These are phyloP conservation scores for Bruchidius siliquastri DNA, from an alignment of 2,888 invertebrate species.

Conservation along the genomic window DNA sequence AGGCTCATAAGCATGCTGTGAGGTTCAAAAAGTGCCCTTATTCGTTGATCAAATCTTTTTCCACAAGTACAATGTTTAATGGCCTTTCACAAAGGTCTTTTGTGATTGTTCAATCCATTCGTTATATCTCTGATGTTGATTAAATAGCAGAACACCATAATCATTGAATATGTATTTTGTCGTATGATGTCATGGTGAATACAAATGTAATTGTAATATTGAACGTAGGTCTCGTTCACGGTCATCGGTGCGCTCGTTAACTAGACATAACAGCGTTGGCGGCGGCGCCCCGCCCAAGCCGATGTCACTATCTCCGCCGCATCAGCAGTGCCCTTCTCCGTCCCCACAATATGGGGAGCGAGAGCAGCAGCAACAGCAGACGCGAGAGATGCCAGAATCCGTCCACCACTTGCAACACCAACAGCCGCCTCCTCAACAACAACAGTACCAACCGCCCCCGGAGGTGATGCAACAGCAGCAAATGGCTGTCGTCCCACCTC, in stretches of 20 bases:
- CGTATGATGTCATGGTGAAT: too few relatives aligned
- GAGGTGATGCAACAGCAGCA: conserved; percentile 4
- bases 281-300: neutral
- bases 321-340: conserved; percentile 3
- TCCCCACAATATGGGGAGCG: neutral
- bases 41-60: too few relatives aligned
- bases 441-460: conserved; percentile 10
- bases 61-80: too few relatives aligned
- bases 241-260: neutral
- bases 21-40: too few relatives aligned
- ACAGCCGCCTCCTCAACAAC: conserved; percentile 7
- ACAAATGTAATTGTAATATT: too few relatives aligned
- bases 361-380: neutral
- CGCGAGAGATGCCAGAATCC: neutral
- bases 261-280: conserved; percentile 1
- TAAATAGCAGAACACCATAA: too few relatives aligned
- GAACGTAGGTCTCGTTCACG: neutral
- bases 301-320: conserved; percentile 11
- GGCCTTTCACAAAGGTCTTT: too few relatives aligned
- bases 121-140: too few relatives aligned
- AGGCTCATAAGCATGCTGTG: too few relatives aligned
- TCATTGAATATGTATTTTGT: too few relatives aligned
- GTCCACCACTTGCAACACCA: conserved; percentile 8
- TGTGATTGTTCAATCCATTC: too few relatives aligned
- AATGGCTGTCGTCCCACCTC: conserved; percentile 3